These are phyloP conservation scores for Drosophila pallidifrons DNA, from an alignment of 1,140 invertebrate genomes.

Conservation along the genomic window DNA sequence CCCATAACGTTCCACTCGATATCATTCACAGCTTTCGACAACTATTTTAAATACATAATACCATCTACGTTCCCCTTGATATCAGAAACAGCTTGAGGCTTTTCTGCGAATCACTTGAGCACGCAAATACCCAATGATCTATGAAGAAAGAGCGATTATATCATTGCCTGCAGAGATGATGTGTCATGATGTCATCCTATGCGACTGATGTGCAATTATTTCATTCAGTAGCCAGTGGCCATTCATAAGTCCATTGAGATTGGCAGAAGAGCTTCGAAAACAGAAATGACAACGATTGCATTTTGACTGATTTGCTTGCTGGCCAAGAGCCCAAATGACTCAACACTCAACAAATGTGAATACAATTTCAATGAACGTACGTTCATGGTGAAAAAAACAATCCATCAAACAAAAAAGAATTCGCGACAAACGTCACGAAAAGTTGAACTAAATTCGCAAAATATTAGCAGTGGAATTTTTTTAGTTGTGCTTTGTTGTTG, in stretches of 20 bases:
- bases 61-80: neutral
- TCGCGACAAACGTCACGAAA: constrained; percentile 69
- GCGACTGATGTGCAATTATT: constrained; percentile 12
- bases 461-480: constrained; percentile 11
- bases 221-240: constrained; percentile 6
- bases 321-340: constrained; percentile 54
- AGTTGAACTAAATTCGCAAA: constrained; percentile 22
- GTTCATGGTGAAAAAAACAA: constrained; percentile 38
- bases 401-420: constrained; percentile 60
- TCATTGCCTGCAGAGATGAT: constrained; percentile 1
- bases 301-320: constrained; percentile 52
- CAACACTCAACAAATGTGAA: constrained; percentile 49
- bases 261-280: constrained; percentile 6
- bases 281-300: constrained; percentile 1
- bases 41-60: neutral
- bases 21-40: neutral
- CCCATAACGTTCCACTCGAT: neutral
- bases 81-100: constrained; percentile 7
- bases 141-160: constrained; percentile 19
- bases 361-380: constrained; percentile 50
- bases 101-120: constrained; percentile 16
- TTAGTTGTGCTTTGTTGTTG: neutral
- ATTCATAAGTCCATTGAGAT: constrained; percentile 1
- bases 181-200: constrained; percentile 15
- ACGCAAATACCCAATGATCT: constrained; percentile 29